Conservation (phyloP, 2,888 invertebrate genomes). For the Halocaridina rubra region DNA sequence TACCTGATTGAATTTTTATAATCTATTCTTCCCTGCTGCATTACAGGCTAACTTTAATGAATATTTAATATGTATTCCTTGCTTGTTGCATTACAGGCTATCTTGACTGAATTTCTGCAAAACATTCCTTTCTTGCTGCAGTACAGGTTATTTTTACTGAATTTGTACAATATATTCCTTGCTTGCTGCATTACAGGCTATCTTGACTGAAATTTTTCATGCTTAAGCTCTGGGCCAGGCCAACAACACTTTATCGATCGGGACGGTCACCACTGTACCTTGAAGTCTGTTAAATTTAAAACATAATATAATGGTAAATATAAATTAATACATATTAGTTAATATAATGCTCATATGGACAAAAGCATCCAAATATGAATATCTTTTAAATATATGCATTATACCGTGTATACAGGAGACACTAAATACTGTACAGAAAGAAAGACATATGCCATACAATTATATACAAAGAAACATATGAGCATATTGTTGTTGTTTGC, state of each 20-base stretch:
- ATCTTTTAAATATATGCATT: too few relatives aligned
- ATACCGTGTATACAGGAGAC: too few relatives aligned
- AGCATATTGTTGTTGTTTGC: too few relatives aligned
- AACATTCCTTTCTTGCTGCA: neutral
- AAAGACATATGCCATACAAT: too few relatives aligned
- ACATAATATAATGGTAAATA: neutral
- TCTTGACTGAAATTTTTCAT: neutral
- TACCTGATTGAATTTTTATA: too few relatives aligned
- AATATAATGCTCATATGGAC: too few relatives aligned
- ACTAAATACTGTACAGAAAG: too few relatives aligned
- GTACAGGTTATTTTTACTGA: neutral
- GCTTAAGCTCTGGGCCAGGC: conserved; percentile 38
- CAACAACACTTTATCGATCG: conserved; percentile 44
- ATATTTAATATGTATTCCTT: neutral
- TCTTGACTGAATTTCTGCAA: neutral
- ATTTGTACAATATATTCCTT: neutral
- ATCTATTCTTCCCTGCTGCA: too few relatives aligned
- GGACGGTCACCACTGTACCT: conserved; percentile 48
- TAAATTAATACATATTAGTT: neutral
- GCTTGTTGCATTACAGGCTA: neutral
- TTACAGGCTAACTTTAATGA: neutral
- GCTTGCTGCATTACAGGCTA: neutral
- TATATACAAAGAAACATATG: too few relatives aligned
- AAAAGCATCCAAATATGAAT: too few relatives aligned
- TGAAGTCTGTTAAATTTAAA: conserved; percentile 24